Evolutionary conservation across 92 coral and sea anemone species (phyloP), one percentile per base, ranked within the genome.

Genomic region (Ricordea florida): DNA sequence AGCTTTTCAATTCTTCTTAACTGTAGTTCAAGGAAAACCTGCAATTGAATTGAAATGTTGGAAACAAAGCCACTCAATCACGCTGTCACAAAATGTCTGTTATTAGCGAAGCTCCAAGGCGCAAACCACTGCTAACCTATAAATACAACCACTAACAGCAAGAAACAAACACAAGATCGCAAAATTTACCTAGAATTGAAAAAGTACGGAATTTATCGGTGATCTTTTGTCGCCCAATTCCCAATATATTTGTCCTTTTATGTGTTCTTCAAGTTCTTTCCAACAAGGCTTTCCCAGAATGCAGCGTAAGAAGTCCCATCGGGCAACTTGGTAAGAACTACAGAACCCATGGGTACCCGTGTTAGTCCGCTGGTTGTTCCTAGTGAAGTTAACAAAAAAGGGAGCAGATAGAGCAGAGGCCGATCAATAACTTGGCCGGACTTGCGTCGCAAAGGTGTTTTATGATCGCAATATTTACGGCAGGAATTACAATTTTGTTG

Each of bases 1-100:
- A 91, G 78, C 92, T 83, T 87, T 89, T 78, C 72, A 53, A 3
- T 16, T 70, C 77, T 55, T 37, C 77, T 40, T 37, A 70, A 70
- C 53, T 41, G 77, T 70, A 51, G 77, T 40, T 70, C 35, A 70
- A 38, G 77, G 65, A 70, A 48, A 70, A 70, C 77, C 77, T 70
- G 77, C 77, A 70, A 55, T 25, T 9, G 50, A 35, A 32, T 55
- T 29, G 44, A 38, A 59, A 23, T 36, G 61, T 62, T 36, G n/a
- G n/a, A 55, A 53, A 70, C 76, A 70, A 70, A 70, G 77, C 11
- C 77, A 42, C 29, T 40, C n/a, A 52, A 70, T 70, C 77, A 70
- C 77, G 65, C 66, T 65, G 56, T 70, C 77, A 11, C 1, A 18
- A n/a, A 5, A 29, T 28, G 3, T 56, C 30, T 28, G 14, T n/a